Conservation (phyloP, 2,888 invertebrate genomes). For the Amphipyra tragopoginis region DNA sequence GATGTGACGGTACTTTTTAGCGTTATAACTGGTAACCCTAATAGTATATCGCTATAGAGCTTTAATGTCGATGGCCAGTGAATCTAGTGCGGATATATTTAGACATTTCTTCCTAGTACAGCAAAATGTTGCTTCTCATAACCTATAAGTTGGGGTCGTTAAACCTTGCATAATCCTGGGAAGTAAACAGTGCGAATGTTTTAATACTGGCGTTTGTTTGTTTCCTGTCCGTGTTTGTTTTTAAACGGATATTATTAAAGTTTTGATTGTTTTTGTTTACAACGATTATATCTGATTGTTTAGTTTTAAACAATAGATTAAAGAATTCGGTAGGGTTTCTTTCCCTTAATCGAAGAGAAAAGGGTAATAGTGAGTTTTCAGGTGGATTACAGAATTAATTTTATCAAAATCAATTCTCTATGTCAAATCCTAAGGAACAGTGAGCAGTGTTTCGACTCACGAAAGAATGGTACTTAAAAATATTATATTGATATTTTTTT, state of each 20-base stretch:
- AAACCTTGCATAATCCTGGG: conserved; percentile 62
- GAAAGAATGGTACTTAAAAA: too few relatives aligned
- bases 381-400: too few relatives aligned
- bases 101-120: conserved; percentile 69
- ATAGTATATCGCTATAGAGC: conserved; percentile 11
- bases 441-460: too few relatives aligned
- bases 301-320: too few relatives aligned
- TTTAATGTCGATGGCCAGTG: conserved; percentile 45
- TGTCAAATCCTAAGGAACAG: too few relatives aligned
- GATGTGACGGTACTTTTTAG: too few relatives aligned
- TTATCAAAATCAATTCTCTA: too few relatives aligned
- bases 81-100: conserved; percentile 75
- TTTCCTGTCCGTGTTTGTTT: conserved; percentile 14
- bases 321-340: too few relatives aligned
- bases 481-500: too few relatives aligned
- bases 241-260: conserved; percentile 18
- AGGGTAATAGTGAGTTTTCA: too few relatives aligned
- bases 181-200: conserved; percentile 38
- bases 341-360: too few relatives aligned
- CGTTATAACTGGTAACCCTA: conserved; percentile 16
- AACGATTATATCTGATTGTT: not conserved
- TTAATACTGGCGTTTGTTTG: conserved; percentile 21
- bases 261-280: conserved; percentile 8
- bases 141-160: conserved; percentile 63
- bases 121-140: conserved; percentile 62